Conservation (phyloP, 1,140 invertebrate genomes). For the Papilio polytes region DNA sequence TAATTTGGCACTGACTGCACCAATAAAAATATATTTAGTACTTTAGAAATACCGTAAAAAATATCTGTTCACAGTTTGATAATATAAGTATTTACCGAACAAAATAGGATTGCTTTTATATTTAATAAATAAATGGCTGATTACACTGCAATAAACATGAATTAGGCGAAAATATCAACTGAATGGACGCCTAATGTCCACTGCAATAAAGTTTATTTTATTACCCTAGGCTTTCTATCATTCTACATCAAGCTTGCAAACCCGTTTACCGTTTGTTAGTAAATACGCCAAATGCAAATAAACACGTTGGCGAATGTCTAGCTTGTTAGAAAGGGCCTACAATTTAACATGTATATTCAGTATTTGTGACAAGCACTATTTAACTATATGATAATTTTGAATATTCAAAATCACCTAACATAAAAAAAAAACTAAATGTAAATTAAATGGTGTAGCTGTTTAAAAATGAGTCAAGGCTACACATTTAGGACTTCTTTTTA, state of each 20-base stretch:
- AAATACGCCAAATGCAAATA: background rate
- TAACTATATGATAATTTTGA: too few relatives aligned
- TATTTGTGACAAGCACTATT: too few relatives aligned
- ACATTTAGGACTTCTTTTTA: too few relatives aligned
- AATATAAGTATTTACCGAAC: background rate
- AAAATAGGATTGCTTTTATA: background rate
- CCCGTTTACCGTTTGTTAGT: background rate
- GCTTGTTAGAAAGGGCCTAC: background rate
- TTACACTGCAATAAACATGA: background rate
- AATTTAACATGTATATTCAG: background rate
- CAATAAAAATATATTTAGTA: conserved; percentile 7
- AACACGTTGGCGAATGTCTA: background rate
- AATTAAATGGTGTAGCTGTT: too few relatives aligned
- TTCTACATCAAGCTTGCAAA: background rate
- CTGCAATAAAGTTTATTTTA: background rate
- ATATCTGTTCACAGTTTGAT: background rate
- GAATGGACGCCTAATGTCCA: too few relatives aligned
- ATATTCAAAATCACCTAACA: too few relatives aligned
- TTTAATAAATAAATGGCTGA: background rate
- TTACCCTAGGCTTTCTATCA: background rate
- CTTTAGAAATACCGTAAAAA: background rate
- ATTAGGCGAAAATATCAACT: background rate
- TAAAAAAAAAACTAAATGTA: too few relatives aligned
- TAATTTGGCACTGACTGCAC: background rate
- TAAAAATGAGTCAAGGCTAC: too few relatives aligned